These are phyloP conservation scores for Galeruca laticollis DNA, from an alignment of 2,888 invertebrate species.

Conservation along the genomic window DNA sequence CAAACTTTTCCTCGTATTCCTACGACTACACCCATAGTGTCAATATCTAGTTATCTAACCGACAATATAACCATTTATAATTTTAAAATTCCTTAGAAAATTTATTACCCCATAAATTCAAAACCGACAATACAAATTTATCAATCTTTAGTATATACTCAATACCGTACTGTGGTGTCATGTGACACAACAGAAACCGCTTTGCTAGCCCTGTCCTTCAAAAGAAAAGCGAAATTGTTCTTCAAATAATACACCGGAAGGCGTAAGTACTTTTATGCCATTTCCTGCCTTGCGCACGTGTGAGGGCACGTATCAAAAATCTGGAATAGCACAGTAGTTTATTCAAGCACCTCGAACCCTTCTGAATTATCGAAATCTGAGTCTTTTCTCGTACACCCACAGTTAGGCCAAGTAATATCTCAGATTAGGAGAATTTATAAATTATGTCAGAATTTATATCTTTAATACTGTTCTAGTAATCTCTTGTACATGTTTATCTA, in stretches of 20 bases:
- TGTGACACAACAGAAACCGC: constrained; percentile 30
- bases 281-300: constrained; percentile 62
- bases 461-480: no score
- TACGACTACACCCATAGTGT: no score
- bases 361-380: constrained; percentile 28
- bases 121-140: neutral
- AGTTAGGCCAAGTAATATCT: neutral
- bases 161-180: constrained; percentile 23
- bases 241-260: constrained; percentile 60
- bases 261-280: constrained; percentile 60
- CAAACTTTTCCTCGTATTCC: no score
- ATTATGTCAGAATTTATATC: neutral
- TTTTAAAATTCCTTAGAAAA: constrained; percentile 3
- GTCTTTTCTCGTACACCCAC: constrained; percentile 14
- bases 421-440: neutral
- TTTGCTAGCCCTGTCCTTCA: constrained; percentile 21
- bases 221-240: constrained; percentile 35
- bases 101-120: neutral
- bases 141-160: constrained; percentile 5
- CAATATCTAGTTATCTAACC: neutral
- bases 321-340: constrained; percentile 43
- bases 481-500: no score
- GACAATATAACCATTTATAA: neutral
- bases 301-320: constrained; percentile 53
- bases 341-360: constrained; percentile 23